Base-by-base conservation (phyloP, 2,797 vertebrate species). In the Neosilurus mollespiculum region DNA sequence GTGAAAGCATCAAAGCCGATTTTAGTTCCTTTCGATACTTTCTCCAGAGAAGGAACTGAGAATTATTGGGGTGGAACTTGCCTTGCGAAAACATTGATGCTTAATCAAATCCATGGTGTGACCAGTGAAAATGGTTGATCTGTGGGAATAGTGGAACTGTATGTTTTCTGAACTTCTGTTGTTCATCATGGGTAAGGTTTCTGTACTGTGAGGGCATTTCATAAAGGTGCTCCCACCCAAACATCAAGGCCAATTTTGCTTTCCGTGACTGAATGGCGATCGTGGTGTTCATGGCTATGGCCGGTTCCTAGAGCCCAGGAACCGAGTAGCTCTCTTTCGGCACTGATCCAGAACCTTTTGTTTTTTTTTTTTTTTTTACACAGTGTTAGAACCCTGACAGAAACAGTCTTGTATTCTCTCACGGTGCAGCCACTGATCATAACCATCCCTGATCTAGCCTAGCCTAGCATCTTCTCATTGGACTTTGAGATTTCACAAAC, bases 391-490 rank as follows among this genome's bases (percentile, higher is more conserved):
- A 3, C 18, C 24, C 53, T 58, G 4, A 59, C 7, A 9, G 24
- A 73, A 73, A 26, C 16, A 22, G 9, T 14, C 67, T 14, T 22
- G 1, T 58, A 4, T 1, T 20, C 14, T 75, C 14, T 84, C 69
- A 62, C 51, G 78, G 65, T 43, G 8, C 8, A 30, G 30, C 30
- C 43, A 43, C 53, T 88, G 83, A 86, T 81, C 82, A 43, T 43
- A 71, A 79, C 12, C 18, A 51, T 9, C 49, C n/a, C 12, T 7
- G 1, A 10, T 22, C 70, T 82, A 7, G 16, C 70, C 53, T 30
- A 26, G 16, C 53, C n/a, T 82, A 34, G 59, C 80, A 53, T 84
- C 65, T 78, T 58, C 34, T 59, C 64, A 18, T 12, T 75, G 26
- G 18, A 12, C 15, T 58, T 58, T 75, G 72, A 22, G 16, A 30